Percentiles rank a stretch among this genome's conserved stretches.
phyloP scores from a whole-genome alignment of 2,113 vertebrate genomes.

The Campylorhamphus procurvoides region DNA sequence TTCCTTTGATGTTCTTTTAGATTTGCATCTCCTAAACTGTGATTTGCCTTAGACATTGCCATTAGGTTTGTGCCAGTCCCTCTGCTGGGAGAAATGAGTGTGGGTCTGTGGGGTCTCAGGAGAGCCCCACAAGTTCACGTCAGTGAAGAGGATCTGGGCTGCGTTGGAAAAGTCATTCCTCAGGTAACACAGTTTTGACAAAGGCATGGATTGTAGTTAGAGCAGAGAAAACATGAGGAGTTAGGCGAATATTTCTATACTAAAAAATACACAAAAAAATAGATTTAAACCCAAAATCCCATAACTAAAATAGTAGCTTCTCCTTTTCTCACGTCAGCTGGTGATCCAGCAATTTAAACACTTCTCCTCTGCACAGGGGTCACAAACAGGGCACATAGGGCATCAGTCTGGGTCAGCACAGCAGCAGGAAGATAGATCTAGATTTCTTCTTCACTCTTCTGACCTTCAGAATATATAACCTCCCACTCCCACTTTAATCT shows the following conservation, averaged over 20 bases:
- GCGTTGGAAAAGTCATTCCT: background rate
- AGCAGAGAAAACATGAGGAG: background rate
- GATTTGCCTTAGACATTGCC: background rate
- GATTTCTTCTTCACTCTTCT: background rate
- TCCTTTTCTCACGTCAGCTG: background rate
- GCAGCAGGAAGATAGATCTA: background rate
- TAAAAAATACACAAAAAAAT: background rate
- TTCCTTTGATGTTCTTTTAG: background rate
- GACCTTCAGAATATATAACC: background rate
- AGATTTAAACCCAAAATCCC: background rate
- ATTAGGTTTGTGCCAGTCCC: background rate
- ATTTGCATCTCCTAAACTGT: background rate
- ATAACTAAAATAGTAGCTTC: background rate
- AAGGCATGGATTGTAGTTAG: background rate
- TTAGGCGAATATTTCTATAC: background rate
- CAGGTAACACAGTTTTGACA: background rate
- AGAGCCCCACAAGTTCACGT: background rate
- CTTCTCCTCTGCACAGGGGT: background rate
- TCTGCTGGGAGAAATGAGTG: background rate
- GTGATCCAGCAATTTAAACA: background rate
- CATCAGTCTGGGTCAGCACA: fast-evolving
- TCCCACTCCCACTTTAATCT: background rate
- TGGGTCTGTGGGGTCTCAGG: background rate
- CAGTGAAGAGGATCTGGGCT: background rate
- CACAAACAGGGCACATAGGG: background rate